Base-by-base conservation (phyloP, 2,888 invertebrate species). In the Choreutis nemorana region DNA sequence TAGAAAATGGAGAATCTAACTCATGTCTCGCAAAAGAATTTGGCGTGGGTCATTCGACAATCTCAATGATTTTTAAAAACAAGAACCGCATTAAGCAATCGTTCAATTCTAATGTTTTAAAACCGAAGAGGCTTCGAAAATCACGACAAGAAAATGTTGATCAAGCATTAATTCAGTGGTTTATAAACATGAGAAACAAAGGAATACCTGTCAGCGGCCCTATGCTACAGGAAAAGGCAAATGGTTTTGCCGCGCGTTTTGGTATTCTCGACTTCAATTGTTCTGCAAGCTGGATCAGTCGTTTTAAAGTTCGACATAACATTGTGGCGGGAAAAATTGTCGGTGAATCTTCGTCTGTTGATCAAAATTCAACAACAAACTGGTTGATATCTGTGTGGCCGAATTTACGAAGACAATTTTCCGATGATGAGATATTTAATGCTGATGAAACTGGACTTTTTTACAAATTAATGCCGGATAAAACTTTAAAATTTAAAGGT, bases 371-470 rank as follows among this genome's bases (percentile, higher is more conserved):
- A 15, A 23, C 23, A 23, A 24, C 23, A 15, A 29, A 29, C 18
- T 29, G 29, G 29, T 10, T 29, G 10, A 23, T 8, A 29, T 23
- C 29, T 23, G 29, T 29, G 23, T 29, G 14, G 3, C 23, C 29
- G 14, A 29, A 29, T 23, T 29, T 29, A 2, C 23, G 16, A 15
- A 24, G 24, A 12, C 23, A 16, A 3, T 29, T 15, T 23, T 23
- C 23, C 11, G 15, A 23, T 12, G 24, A 16, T 15, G 6, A 29
- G 15, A 29, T 29, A 24, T 29, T 18, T 11, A 45, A 44, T 36
- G 41, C 42, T 14, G 45, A 43, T 33, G 37, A 46, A 28, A 43
- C 42, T 4, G 44, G 41, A 4, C 14, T 44, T 13, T 44, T 44
- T 35, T 42, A 37, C 32, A 42, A 44, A 2, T 24, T 24, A 12